Conservation (phyloP, 2,888 invertebrate species). For the Trissolcus brochymenae region DNA sequence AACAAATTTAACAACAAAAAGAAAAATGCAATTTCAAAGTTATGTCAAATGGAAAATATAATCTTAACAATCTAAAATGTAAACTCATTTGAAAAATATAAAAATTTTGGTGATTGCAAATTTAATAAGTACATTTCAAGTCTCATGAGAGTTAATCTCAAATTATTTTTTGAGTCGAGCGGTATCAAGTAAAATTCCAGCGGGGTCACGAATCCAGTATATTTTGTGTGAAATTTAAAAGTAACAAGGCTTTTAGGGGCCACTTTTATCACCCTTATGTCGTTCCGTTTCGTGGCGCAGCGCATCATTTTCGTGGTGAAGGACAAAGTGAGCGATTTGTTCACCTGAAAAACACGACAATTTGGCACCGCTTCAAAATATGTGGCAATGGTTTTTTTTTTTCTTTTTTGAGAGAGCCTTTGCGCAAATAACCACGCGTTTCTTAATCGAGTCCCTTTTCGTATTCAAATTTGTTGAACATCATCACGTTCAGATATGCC, state of each 20-base stretch:
- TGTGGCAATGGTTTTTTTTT: conserved; percentile 38
- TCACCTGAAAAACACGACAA: conserved; percentile 41
- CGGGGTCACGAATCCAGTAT: conserved; percentile 5
- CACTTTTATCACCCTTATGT: conserved; percentile 39
- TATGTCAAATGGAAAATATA: too few relatives aligned
- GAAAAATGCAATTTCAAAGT: too few relatives aligned
- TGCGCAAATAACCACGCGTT: conserved; percentile 16
- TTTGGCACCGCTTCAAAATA: conserved; percentile 44
- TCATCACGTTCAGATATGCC: background rate
- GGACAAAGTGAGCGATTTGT: conserved; percentile 33
- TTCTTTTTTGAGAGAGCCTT: background rate
- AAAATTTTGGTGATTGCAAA: too few relatives aligned
- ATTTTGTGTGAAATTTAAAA: conserved; percentile 10
- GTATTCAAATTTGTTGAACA: conserved; percentile 15
- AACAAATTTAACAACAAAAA: too few relatives aligned
- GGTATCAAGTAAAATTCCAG: background rate
- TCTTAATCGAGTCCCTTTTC: conserved; percentile 30
- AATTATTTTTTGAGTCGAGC: background rate
- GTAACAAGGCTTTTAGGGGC: conserved; percentile 19
- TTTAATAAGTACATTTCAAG: background rate
- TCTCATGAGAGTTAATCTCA: background rate
- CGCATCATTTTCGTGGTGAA: conserved; percentile 28
- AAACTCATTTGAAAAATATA: too few relatives aligned
- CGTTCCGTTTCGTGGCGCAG: conserved; percentile 24
- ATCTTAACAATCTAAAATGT: too few relatives aligned